A percentile compares a stretch with the other conserved stretches of the same genome.
Conservation (phyloP, 2,888 invertebrate species). For the Archips xylosteana region DNA sequence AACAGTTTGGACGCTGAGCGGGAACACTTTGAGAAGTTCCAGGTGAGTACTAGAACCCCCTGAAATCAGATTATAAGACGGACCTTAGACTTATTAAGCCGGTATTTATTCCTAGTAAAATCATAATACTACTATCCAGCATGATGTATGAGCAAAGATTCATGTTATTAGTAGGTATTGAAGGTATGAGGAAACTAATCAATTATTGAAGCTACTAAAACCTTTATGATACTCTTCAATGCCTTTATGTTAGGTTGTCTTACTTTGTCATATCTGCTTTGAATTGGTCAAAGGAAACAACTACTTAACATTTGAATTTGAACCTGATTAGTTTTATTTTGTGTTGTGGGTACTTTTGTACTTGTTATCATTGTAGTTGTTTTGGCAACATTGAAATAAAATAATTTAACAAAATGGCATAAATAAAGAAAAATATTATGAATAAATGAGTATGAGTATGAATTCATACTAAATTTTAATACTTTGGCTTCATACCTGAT, state of each 20-base stretch:
- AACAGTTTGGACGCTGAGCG: conserved; percentile 91
- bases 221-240: neutral
- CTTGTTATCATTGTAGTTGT: too few species aligned
- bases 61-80: neutral
- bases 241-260: neutral
- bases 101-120: neutral
- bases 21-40: conserved; percentile 93
- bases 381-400: too few species aligned
- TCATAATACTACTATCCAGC: neutral
- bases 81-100: neutral
- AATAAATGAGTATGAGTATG: too few species aligned
- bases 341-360: too few species aligned
- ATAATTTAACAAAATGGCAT: too few species aligned
- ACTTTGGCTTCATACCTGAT: too few species aligned
- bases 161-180: neutral
- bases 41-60: conserved; percentile 80
- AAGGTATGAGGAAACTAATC: neutral
- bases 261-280: neutral
- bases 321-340: too few species aligned
- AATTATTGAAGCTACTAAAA: conserved; percentile 2
- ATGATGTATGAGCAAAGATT: too few species aligned
- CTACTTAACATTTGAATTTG: neutral
- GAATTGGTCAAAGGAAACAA: neutral
- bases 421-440: too few species aligned
- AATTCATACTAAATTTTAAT: too few species aligned